A percentile compares a stretch with the other conserved stretches of the same genome.
These are phyloP conservation scores for Pseudoips prasinana DNA, from an alignment of 2,888 invertebrate genomes.

Conservation along the genomic window DNA sequence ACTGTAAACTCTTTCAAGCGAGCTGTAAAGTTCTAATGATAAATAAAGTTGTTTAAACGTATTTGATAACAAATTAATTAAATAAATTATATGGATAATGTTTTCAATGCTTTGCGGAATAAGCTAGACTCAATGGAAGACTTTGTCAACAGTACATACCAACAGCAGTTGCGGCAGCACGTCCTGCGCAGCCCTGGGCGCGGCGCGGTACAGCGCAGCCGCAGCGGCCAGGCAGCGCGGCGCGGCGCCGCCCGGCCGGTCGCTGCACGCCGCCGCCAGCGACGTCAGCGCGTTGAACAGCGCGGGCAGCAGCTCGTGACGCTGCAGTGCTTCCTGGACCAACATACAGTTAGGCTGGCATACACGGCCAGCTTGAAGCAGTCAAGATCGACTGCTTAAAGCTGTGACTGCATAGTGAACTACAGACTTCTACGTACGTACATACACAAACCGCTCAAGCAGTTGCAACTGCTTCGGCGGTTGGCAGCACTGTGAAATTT, in stretches of 20 bases:
- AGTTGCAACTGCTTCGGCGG: not conserved
- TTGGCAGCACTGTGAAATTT: too few species aligned
- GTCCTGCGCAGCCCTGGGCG: constrained; percentile 38
- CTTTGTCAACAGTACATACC: constrained; percentile 36
- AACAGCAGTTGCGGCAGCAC: constrained; percentile 43
- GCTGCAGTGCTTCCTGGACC: constrained; percentile 62
- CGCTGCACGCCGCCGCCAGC: constrained; percentile 45
- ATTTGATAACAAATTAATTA: too few species aligned
- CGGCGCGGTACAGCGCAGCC: constrained; percentile 63
- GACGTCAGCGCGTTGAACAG: constrained; percentile 61
- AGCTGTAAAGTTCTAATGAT: too few species aligned
- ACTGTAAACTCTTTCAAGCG: too few species aligned
- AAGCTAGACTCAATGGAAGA: too few species aligned
- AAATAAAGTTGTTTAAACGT: too few species aligned
- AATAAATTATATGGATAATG: too few species aligned
- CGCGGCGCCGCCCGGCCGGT: constrained; percentile 27
- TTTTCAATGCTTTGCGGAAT: too few species aligned
- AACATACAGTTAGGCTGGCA: not conserved
- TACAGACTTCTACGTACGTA: not conserved
- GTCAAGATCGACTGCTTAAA: not conserved
- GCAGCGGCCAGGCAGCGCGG: constrained; percentile 63
- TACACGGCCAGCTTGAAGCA: constrained; percentile 1
- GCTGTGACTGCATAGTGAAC: not conserved
- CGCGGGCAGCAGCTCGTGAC: constrained; percentile 60
- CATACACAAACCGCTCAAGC: not conserved